Conservation (phyloP, 2,888 invertebrate species). For the Thecocarcelia acutangulata region DNA sequence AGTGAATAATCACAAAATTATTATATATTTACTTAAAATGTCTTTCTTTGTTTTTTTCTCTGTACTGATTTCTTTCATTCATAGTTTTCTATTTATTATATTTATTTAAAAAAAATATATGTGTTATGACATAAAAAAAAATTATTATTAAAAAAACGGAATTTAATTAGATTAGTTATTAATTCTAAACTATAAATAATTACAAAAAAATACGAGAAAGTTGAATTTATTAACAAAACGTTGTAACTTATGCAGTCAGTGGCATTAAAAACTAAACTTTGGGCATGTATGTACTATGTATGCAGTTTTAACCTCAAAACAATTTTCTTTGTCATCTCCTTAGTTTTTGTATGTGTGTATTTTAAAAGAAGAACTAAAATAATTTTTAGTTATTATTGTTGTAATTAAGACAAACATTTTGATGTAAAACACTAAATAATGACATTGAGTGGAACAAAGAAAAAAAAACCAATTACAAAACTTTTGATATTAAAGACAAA, state of each 20-base stretch:
- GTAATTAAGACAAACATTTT: no score
- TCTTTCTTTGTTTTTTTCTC: no score
- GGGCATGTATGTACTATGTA: background rate
- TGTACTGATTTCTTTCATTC: no score
- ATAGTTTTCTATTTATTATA: no score
- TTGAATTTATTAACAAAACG: slow-evolving; percentile 38
- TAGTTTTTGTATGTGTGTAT: background rate
- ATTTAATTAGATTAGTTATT: no score
- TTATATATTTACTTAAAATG: no score
- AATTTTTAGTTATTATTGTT: no score
- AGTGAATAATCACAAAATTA: no score
- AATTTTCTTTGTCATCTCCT: background rate
- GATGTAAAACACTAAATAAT: slow-evolving; percentile 6
- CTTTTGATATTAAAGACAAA: slow-evolving; percentile 39
- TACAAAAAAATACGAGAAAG: background rate
- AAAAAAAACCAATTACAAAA: background rate
- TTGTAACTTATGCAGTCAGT: background rate
- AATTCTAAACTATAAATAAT: background rate
- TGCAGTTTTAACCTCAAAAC: background rate
- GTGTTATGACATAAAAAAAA: no score
- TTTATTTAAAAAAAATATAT: no score
- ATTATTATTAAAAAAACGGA: no score
- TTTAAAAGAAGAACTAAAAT: background rate
- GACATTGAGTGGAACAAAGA: background rate
- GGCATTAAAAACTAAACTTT: slow-evolving; percentile 12